phyloP scores from a whole-genome alignment of 2,113 vertebrate genomes.

The Chinchilla lanigera region DNA sequence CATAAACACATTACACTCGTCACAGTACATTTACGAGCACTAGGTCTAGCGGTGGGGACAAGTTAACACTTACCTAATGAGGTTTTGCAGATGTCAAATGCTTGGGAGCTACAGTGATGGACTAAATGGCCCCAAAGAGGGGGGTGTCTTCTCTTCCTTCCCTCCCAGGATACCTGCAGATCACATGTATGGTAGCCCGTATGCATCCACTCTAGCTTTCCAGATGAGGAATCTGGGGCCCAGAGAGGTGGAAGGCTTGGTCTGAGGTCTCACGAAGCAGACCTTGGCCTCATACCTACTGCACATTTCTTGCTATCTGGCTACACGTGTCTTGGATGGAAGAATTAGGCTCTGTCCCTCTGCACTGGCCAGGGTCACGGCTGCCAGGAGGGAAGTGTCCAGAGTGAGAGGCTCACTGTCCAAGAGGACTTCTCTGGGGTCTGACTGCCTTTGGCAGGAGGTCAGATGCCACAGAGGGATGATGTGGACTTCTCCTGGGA shows the following conservation, averaged over 20 bases:
- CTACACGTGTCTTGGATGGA: background rate
- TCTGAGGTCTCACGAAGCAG: background rate
- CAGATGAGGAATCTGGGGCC: background rate
- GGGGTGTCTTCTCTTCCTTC: background rate
- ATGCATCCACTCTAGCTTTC: background rate
- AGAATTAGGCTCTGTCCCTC: background rate
- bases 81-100: conserved; percentile 10
- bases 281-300: background rate
- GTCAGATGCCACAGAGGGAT: background rate
- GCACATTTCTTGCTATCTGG: background rate
- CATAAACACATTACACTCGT: conserved; percentile 66
- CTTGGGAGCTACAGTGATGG: background rate
- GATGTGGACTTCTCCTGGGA: background rate
- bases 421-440: background rate
- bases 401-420: background rate
- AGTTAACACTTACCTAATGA: conserved; percentile 69
- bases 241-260: background rate
- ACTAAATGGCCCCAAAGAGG: background rate
- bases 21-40: conserved; percentile 70
- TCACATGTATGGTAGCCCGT: background rate
- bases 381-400: background rate
- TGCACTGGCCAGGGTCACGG: background rate
- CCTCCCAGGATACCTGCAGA: background rate
- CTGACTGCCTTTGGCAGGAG: background rate
- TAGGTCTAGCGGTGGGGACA: conserved; percentile 42